Evolutionary conservation across 2,888 invertebrate species (phyloP), one percentile per base, ranked within the genome.

Genomic region (Luperina nickerlii): DNA sequence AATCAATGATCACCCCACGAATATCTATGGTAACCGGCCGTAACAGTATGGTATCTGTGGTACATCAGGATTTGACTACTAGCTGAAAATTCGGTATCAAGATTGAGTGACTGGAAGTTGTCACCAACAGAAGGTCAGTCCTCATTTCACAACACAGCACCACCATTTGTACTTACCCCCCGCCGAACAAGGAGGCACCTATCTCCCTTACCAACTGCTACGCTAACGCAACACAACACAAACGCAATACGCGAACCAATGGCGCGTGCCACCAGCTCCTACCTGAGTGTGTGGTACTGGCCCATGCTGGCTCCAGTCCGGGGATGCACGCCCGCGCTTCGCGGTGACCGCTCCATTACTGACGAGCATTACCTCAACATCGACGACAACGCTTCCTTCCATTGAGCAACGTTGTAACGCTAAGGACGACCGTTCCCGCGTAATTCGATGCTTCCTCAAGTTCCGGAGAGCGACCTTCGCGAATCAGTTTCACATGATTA

Each of bases 401-500:
- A 92, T 94, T 94, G 91, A 92, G 91, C 90, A 92, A 92, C 88
- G 68, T 42, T 57, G 79, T 77, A 84, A 79, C 87, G 83, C 81
- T 85, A 77, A 85, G 83, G 85, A 86, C 79, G 73, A 63, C 60
- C 72, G 85, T 83, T 87, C 79, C 79, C 72, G 62, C 82, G 78
- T 89, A 83, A 90, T 91, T 84, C 80, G 80, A 63, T 57, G 84
- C 85, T 90, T 93, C 91, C 92, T 83, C 81, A 80, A 87, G 89
- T 92, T 92, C 93, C 92, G 90, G 87, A 81, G 74, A n/a, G 13
- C 79, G 87, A 85, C 93, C 93, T 93, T 93, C 91, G 73, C 45
- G 80, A 69, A 78, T 85, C 74, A 87, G 87, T 92, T 91, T 91
- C 91, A 87, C 90, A 79, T 78, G 79, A 89, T 86, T 87, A 88